Percentiles rank a stretch among this genome's conserved stretches.
phyloP scores from a whole-genome alignment of 1,140 invertebrate species.

The Megathymus violae region DNA sequence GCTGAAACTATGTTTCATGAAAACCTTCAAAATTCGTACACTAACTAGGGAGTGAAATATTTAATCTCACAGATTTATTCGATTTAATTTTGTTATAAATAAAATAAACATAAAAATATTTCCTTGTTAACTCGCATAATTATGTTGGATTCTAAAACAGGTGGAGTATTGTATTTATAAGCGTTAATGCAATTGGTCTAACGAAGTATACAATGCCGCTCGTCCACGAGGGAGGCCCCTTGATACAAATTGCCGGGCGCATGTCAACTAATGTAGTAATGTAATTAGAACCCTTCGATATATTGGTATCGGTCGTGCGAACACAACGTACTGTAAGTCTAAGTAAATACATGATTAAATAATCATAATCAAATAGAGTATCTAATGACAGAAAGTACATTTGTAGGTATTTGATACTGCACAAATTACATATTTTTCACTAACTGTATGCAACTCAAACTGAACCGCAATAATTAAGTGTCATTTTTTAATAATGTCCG shows the following conservation, averaged over 20 bases:
- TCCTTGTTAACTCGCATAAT: background rate
- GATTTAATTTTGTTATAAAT: too few species aligned
- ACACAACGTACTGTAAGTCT: slow-evolving; percentile 38
- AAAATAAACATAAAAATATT: too few species aligned
- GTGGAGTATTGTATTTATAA: slow-evolving; percentile 14
- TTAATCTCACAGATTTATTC: too few species aligned
- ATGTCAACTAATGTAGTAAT: slow-evolving; percentile 81
- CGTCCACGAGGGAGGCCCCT: slow-evolving; percentile 46
- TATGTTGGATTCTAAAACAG: slow-evolving; percentile 18
- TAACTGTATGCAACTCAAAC: too few species aligned
- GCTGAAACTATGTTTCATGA: too few species aligned
- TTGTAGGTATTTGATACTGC: too few species aligned
- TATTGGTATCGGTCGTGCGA: slow-evolving; percentile 45
- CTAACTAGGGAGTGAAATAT: too few species aligned
- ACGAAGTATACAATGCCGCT: slow-evolving; percentile 54
- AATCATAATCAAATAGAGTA: slow-evolving; percentile 6
- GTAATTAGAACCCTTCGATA: slow-evolving; percentile 67
- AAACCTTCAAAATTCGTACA: too few species aligned
- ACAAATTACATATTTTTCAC: too few species aligned
- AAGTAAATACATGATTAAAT: slow-evolving; percentile 28
- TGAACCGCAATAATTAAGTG: too few species aligned
- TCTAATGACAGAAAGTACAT: too few species aligned
- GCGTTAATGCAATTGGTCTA: slow-evolving; percentile 63
- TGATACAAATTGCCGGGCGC: slow-evolving; percentile 76
- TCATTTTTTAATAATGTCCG: too few species aligned